phyloP scores from a whole-genome alignment of 2,888 invertebrate genomes.

The Athalia circularis region DNA sequence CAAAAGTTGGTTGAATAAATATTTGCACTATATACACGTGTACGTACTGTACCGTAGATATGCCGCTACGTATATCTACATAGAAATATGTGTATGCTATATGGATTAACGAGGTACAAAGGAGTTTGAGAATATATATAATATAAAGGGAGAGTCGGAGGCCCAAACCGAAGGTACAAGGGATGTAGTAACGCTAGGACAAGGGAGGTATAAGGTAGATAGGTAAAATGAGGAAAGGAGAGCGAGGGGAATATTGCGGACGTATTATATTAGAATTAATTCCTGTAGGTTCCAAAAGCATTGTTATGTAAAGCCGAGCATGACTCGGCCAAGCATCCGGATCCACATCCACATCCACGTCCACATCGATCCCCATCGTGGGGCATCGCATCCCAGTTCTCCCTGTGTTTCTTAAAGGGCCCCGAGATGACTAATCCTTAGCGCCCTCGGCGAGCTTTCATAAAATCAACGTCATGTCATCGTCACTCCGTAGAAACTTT shows the following conservation, averaged over 20 bases:
- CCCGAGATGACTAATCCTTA: conserved; percentile 17
- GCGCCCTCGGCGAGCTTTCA: conserved; percentile 18
- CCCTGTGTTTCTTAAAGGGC: too few species aligned
- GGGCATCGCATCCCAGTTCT: neutral
- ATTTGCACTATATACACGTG: conserved; percentile 12
- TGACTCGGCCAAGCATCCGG: conserved; percentile 27
- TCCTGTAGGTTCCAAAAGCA: conserved; percentile 28
- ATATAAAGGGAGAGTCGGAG: conserved; percentile 28
- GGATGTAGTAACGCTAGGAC: neutral
- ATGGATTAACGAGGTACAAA: conserved; percentile 39
- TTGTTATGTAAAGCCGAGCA: conserved; percentile 43
- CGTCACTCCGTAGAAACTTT: too few species aligned
- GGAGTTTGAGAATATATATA: neutral
- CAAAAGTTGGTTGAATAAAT: conserved; percentile 21
- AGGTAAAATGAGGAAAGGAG: conserved; percentile 12
- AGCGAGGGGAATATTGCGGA: conserved; percentile 31
- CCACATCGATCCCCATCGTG: conserved; percentile 2
- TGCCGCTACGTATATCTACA: neutral
- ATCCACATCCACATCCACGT: neutral
- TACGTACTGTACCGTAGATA: neutral
- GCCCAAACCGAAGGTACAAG: neutral
- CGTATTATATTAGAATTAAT: conserved; percentile 39
- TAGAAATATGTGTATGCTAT: neutral
- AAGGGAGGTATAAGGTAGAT: conserved; percentile 4
- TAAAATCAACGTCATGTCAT: conserved; percentile 21